Percentiles rank a stretch among this genome's conserved stretches.
Conservation (phyloP, 2,888 invertebrate species). For the Eucriotettix oculatus region DNA sequence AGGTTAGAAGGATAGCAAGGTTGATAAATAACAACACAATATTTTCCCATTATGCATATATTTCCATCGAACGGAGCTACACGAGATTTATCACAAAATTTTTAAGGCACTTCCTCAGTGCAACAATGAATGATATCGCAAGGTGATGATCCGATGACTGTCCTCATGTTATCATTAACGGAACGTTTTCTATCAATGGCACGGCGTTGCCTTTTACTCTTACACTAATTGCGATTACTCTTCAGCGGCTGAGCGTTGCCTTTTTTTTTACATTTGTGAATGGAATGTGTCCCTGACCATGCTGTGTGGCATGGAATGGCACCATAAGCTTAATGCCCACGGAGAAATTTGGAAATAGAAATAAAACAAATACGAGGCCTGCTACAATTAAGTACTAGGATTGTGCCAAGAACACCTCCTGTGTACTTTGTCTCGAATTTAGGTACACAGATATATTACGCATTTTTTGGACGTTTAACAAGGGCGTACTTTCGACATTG, state of each 20-base stretch:
- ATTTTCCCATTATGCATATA: conserved; percentile 13
- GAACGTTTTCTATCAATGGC: not conserved
- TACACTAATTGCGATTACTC: not conserved
- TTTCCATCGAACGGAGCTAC: conserved; percentile 15
- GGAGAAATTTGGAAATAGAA: conserved; percentile 7
- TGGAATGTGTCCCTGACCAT: conserved; percentile 13
- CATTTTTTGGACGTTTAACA: conserved; percentile 11
- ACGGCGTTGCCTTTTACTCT: not conserved
- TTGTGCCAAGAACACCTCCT: conserved; percentile 1
- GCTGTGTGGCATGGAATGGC: conserved; percentile 8
- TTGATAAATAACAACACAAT: not conserved
- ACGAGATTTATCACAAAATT: conserved; percentile 15
- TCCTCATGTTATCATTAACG: not conserved
- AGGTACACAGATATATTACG: conserved; percentile 8
- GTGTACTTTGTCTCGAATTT: not conserved
- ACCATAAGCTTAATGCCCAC: conserved; percentile 9
- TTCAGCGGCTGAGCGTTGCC: conserved; percentile 4
- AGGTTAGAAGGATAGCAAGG: not conserved
- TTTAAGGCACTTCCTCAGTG: conserved; percentile 16
- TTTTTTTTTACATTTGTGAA: conserved; percentile 2
- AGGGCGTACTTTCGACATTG: conserved; percentile 4
- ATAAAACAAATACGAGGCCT: conserved; percentile 2
- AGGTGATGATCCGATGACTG: conserved; percentile 10
- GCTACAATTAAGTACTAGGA: conserved; percentile 9
- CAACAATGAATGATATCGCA: conserved; percentile 15